These are phyloP conservation scores for Tanytarsus gracilentus DNA, from an alignment of 2,888 invertebrate species.

Conservation along the genomic window DNA sequence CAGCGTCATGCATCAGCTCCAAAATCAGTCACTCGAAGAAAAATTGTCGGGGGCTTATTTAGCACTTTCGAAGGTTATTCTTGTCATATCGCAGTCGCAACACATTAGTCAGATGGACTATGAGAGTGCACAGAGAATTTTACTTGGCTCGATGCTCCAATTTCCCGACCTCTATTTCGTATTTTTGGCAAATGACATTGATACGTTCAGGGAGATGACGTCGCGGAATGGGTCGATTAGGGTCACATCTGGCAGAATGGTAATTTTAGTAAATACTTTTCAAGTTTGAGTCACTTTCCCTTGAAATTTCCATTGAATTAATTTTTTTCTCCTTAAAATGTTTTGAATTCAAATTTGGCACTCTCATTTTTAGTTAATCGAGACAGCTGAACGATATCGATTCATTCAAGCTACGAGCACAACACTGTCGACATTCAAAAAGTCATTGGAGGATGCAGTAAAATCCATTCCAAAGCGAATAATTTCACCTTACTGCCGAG, in stretches of 20 bases:
- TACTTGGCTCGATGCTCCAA: slow-evolving; percentile 31
- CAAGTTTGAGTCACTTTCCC: too few species aligned
- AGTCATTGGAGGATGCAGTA: slow-evolving; percentile 35
- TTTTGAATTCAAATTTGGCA: too few species aligned
- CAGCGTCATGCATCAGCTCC: slow-evolving; percentile 44
- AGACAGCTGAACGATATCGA: slow-evolving; percentile 13
- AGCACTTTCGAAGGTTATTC: slow-evolving; percentile 46
- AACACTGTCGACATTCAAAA: slow-evolving; percentile 32
- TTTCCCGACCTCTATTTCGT: slow-evolving; percentile 47
- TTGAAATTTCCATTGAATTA: too few species aligned
- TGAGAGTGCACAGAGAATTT: slow-evolving; percentile 31
- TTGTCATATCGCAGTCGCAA: slow-evolving; percentile 47
- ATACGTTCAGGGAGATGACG: slow-evolving; percentile 44
- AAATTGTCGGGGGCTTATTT: slow-evolving; percentile 39
- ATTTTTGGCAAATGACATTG: slow-evolving; percentile 45
- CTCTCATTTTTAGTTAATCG: slow-evolving; percentile 15
- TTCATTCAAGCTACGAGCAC: slow-evolving; percentile 17
- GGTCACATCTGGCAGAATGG: slow-evolving; percentile 10
- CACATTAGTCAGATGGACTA: slow-evolving; percentile 39
- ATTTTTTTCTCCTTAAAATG: too few species aligned
- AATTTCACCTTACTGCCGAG: slow-evolving; percentile 37
- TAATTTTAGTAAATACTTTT: not conserved
- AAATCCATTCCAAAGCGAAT: slow-evolving; percentile 37
- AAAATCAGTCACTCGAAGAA: slow-evolving; percentile 44
- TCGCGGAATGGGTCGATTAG: not conserved